Conservation (phyloP, 1,140 invertebrate genomes). For the Sycophaga agraensis region DNA sequence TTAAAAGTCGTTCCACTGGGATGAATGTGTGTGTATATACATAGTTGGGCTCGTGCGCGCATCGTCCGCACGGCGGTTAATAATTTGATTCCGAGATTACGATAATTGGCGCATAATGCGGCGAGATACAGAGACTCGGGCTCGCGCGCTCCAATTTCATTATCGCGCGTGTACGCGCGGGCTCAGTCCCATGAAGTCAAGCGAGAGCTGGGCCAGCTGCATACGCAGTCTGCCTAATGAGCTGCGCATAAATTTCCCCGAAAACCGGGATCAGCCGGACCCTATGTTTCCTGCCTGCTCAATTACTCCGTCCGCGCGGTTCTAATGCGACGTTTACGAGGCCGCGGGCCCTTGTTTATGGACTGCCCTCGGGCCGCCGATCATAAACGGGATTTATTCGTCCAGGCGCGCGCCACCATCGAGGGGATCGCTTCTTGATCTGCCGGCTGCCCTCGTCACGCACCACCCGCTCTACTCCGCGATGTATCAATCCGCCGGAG, state of each 20-base stretch:
- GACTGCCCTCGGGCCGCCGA: background rate
- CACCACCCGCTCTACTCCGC: too few species aligned
- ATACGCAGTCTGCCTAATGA: conserved; percentile 1
- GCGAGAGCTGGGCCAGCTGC: background rate
- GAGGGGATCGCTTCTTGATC: too few species aligned
- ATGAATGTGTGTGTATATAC: too few species aligned
- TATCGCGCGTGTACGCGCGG: too few species aligned
- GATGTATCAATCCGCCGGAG: too few species aligned
- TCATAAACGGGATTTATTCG: background rate
- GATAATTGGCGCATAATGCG: conserved; percentile 36
- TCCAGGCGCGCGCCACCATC: background rate
- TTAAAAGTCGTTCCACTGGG: too few species aligned
- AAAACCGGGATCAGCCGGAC: background rate
- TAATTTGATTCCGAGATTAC: conserved; percentile 35
- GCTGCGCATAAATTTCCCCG: conserved; percentile 21
- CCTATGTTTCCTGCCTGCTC: conserved; percentile 4
- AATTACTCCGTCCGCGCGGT: background rate
- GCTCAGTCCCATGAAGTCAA: too few species aligned
- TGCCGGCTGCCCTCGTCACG: too few species aligned
- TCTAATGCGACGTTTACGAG: conserved; percentile 18
- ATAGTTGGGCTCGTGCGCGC: background rate
- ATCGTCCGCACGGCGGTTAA: conserved; percentile 24
- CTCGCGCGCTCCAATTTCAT: conserved; percentile 17
- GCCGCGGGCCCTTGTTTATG: conserved; percentile 1
- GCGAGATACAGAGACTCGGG: background rate